Evolutionary conservation across 2,113 vertebrate genomes (phyloP).

Genomic region (Corythoichthys haematopterus): DNA sequence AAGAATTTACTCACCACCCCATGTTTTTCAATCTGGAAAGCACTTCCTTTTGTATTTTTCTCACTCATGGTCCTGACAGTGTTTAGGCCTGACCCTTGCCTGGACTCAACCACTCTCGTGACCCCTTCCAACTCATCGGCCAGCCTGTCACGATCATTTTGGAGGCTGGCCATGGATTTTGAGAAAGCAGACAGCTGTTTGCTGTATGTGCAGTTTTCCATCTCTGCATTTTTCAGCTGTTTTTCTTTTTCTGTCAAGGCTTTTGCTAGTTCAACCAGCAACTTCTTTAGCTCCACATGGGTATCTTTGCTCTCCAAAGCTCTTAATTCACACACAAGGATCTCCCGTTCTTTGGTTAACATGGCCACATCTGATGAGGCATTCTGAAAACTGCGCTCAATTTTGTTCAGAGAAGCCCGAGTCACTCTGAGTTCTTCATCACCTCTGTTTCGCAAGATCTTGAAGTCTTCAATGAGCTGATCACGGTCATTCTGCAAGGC

Average conservation of each 20-base stretch:
- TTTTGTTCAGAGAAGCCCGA: constrained; percentile 57
- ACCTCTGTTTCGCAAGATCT: constrained; percentile 69
- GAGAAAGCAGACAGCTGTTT: constrained; percentile 79
- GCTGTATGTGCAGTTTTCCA: constrained; percentile 61
- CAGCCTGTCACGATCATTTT: constrained; percentile 80
- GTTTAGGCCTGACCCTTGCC: constrained; percentile 52
- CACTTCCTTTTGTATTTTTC: constrained; percentile 52
- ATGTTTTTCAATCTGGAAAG: constrained; percentile 47
- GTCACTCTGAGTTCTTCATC: constrained; percentile 66
- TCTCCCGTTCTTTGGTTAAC: constrained; percentile 61
- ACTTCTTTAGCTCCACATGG: constrained; percentile 50
- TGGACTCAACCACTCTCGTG: constrained; percentile 65
- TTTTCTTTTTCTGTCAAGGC: constrained; percentile 60
- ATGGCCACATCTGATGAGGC: constrained; percentile 55
- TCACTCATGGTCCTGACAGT: constrained; percentile 12
- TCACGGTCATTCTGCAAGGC: constrained; percentile 81
- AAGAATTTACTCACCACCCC: constrained; percentile 69
- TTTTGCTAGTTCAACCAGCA: constrained; percentile 66
- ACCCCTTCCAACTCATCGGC: constrained; percentile 70
- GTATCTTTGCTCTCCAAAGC: constrained; percentile 63
- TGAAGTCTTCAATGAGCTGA: constrained; percentile 78
- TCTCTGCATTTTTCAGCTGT: constrained; percentile 62
- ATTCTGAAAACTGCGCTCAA: constrained; percentile 57
- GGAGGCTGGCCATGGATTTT: constrained; percentile 84
- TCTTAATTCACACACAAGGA: constrained; percentile 38